Conservation (phyloP, 2,888 invertebrate genomes). For the Scotopteryx bipunctaria region DNA sequence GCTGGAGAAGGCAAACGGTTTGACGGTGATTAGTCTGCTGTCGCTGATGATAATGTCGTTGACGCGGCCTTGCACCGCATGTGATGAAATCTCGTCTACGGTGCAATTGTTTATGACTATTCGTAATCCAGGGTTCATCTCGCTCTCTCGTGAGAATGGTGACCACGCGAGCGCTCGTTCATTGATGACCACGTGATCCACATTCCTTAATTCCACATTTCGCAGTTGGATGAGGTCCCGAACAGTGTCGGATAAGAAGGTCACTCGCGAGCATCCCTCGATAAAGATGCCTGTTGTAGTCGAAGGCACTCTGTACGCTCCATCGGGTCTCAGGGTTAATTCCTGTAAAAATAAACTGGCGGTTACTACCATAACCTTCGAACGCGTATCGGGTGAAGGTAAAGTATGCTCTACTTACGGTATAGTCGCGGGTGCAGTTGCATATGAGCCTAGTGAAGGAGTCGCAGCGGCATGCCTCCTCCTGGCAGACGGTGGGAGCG, state of each 20-base stretch:
- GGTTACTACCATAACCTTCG: neutral
- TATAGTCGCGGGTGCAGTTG: slow-evolving; percentile 75
- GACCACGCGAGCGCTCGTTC: slow-evolving; percentile 85
- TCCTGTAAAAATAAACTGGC: slow-evolving; percentile 69
- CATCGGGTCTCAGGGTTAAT: slow-evolving; percentile 83
- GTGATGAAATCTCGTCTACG: slow-evolving; percentile 80
- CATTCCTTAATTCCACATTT: slow-evolving; percentile 84
- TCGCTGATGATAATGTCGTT: slow-evolving; percentile 86
- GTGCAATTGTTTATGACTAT: slow-evolving; percentile 78
- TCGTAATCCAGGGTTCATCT: slow-evolving; percentile 85
- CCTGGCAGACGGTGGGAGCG: slow-evolving; percentile 76
- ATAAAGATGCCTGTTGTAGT: slow-evolving; percentile 85
- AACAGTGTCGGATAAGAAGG: slow-evolving; percentile 83
- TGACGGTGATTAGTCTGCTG: slow-evolving; percentile 84
- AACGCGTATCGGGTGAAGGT: no score
- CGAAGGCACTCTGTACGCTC: slow-evolving; percentile 77
- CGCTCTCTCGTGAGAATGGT: slow-evolving; percentile 83
- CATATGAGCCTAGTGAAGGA: slow-evolving; percentile 82
- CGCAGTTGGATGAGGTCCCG: slow-evolving; percentile 84
- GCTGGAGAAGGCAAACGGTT: slow-evolving; percentile 90
- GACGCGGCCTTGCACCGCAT: slow-evolving; percentile 88
- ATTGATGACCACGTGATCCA: slow-evolving; percentile 84
- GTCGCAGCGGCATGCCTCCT: slow-evolving; percentile 83
- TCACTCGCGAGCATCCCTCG: slow-evolving; percentile 85
- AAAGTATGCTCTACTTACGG: no score